Evolutionary conservation across 2,888 invertebrate genomes (phyloP).

Genomic region (Endotricha flammealis): DNA sequence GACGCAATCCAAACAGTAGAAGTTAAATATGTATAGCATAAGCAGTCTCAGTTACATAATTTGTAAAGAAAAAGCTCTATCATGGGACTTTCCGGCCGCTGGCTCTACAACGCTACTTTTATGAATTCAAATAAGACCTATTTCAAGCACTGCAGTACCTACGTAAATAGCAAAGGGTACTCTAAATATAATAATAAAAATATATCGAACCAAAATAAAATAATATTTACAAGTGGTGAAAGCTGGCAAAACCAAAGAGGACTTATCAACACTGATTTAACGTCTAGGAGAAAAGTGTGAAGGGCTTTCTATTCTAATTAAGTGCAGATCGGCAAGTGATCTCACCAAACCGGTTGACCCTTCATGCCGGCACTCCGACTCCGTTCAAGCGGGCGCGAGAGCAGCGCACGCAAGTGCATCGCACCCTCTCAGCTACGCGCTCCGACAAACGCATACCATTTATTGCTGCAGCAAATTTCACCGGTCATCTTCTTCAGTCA

Average conservation of each 20-base stretch:
- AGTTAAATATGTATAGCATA: not conserved
- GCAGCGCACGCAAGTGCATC: slow-evolving; percentile 59
- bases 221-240: not conserved
- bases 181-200: too few species aligned
- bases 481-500: slow-evolving; percentile 60
- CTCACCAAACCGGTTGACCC: slow-evolving; percentile 77
- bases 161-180: too few species aligned
- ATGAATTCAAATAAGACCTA: slow-evolving; percentile 3
- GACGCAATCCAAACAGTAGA: not conserved
- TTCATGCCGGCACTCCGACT: slow-evolving; percentile 60
- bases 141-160: too few species aligned
- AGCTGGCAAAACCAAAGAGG: slow-evolving; percentile 1
- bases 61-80: slow-evolving; percentile 6
- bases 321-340: slow-evolving; percentile 48
- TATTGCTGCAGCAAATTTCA: slow-evolving; percentile 55
- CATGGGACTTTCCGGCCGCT: not conserved
- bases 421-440: slow-evolving; percentile 51
- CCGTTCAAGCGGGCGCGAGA: slow-evolving; percentile 50
- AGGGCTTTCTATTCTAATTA: slow-evolving; percentile 43
- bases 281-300: slow-evolving; percentile 15
- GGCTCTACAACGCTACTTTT: not conserved
- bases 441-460: slow-evolving; percentile 58
- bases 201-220: not conserved
- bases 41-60: slow-evolving; percentile 5
- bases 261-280: slow-evolving; percentile 6